Base-by-base conservation (phyloP, 2,888 invertebrate genomes). In the Micropterix aruncella region DNA sequence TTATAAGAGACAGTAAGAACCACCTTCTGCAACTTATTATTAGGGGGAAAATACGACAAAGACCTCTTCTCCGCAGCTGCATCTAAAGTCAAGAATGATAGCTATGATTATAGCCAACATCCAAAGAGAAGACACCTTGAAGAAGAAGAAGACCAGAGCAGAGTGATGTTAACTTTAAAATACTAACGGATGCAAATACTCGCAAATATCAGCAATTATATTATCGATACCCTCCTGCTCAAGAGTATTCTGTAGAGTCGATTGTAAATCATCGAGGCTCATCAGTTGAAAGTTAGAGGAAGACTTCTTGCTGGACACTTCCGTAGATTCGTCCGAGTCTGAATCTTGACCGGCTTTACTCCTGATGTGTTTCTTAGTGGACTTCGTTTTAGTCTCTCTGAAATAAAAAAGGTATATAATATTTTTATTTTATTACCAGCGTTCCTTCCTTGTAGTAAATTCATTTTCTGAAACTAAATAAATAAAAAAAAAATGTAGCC, bases 381-480 rank as follows among this genome's bases (percentile, higher is more conserved):
- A 85, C 59, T 91, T 94, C 0, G 91, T 94, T 70, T 93, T 95
- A 0, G 92, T 92, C 71, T 96, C 95, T n/a, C n/a, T n/a, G n/a
- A n/a, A n/a, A n/a, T n/a, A n/a, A n/a, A n/a, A n/a, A n/a, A n/a
- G n/a, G n/a, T n/a, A n/a, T n/a, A n/a, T n/a, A n/a, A n/a, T n/a
- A n/a, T n/a, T n/a, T n/a, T n/a, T n/a, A n/a, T n/a, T n/a, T n/a
- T n/a, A n/a, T n/a, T n/a, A n/a, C n/a, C n/a, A n/a, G n/a, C n/a
- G n/a, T n/a, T n/a, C n/a, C n/a, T n/a, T n/a, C n/a, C n/a, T n/a
- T n/a, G n/a, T n/a, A n/a, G n/a, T n/a, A n/a, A n/a, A n/a, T n/a
- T n/a, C n/a, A n/a, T n/a, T n/a, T n/a, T n/a, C n/a, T n/a, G n/a
- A n/a, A n/a, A n/a, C n/a, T n/a, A n/a, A n/a, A n/a, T n/a, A n/a